Evolutionary conservation across 1,140 invertebrate genomes (phyloP), one percentile per base, ranked within the genome.

Genomic region (Chlorops oryzae): DNA sequence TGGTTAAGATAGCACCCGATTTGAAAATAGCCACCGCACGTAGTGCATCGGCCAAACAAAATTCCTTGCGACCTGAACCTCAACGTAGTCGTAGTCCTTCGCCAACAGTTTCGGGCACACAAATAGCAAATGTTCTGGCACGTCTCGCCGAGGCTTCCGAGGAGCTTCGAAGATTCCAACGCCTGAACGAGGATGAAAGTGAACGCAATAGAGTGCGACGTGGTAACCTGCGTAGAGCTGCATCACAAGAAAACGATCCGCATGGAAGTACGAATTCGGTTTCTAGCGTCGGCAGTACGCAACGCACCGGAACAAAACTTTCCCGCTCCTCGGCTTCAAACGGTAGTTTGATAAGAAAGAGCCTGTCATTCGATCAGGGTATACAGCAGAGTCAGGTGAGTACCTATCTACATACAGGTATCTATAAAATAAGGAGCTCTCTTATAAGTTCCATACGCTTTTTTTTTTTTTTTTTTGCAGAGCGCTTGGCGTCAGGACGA

Each of bases 311-410:
- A 45, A 59, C 51, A 41, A 64, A 72, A 1, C 43, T 75, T 22
- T 74, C 70, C 22, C 62, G 75, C 2, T 63, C 69, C n/a, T 68
- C 71, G 1, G 24, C 54, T 10, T 71, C 66, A 15, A 80, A 79
- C 60, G 78, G 80, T 50, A 79, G 78, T 61, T 68, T 88, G 12
- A 80, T 85, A 55, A 77, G 85, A 44, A 88, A 87, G 61, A 85
- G 83, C 72, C 66, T 88, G 17, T 88, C 86, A 15, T 68, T 89
- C 28, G 86, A 89, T 72, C 86, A 89, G 63, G 85, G 81, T 13
- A 74, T 77, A 43, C 74, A 75, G 56, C 56, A 59, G 34, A 67
- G 70, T 59, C 60, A 72, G 55, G 58, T 71, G 25, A 18, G 41
- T 28, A 12, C 12, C n/a, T 27, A 9, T 22, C 15, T 51, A 46